A percentile compares a stretch with the other conserved stretches of the same genome.
phyloP scores from a whole-genome alignment of 2,113 vertebrate species.

The Opisthocomus hoazin region DNA sequence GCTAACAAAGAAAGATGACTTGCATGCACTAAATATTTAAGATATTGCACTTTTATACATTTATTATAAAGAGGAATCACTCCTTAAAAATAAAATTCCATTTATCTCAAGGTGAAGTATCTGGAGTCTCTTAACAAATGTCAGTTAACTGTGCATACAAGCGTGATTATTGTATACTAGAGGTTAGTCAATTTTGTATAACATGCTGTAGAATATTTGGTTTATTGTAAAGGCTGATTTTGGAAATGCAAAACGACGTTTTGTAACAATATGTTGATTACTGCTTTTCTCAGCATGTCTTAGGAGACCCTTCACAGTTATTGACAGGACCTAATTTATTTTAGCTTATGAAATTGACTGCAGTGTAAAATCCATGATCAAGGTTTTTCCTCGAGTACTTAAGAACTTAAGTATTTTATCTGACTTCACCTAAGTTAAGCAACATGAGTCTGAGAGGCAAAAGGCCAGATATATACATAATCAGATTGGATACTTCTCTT shows the following conservation, averaged over 20 bases:
- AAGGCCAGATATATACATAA: neutral
- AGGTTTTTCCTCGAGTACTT: neutral
- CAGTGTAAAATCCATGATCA: neutral
- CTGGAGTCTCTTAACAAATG: constrained; percentile 44
- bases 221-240: neutral
- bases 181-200: neutral
- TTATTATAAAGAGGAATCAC: constrained; percentile 30
- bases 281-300: neutral
- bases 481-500: neutral
- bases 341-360: neutral
- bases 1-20: neutral
- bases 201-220: neutral
- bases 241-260: neutral
- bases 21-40: constrained; percentile 47
- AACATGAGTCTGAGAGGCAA: neutral
- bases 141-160: neutral
- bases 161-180: neutral
- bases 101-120: constrained; percentile 38
- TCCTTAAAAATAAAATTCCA: constrained; percentile 53
- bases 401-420: neutral
- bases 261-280: neutral
- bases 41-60: constrained; percentile 50
- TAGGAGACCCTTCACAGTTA: neutral
- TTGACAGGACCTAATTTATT: neutral
- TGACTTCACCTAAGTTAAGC: neutral